Conservation (phyloP, 1,140 invertebrate genomes). For the Drosophila nebulosa region DNA sequence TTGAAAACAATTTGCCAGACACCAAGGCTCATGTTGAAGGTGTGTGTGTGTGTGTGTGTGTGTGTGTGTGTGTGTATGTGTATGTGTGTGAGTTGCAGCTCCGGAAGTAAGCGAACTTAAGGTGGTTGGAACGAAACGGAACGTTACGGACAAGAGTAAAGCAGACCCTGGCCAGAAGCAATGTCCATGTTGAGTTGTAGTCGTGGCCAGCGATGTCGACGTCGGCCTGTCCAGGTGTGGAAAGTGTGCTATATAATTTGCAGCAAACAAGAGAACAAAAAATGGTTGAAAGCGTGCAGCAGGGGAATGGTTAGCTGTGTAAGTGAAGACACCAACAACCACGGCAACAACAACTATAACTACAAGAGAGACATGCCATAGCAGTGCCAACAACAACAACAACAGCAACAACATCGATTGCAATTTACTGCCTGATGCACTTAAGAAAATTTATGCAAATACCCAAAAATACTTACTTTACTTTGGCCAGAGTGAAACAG, state of each 20-base stretch:
- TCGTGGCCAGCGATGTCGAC: slow-evolving; percentile 58
- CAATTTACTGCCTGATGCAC: slow-evolving; percentile 80
- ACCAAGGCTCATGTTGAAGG: slow-evolving; percentile 76
- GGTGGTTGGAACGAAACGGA: slow-evolving; percentile 11
- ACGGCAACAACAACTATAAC: slow-evolving; percentile 11
- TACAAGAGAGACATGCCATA: slow-evolving; percentile 25
- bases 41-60: slow-evolving; percentile 42
- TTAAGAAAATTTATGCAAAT: slow-evolving; percentile 80
- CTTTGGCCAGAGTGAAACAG: slow-evolving; percentile 25
- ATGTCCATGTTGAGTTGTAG: slow-evolving; percentile 53
- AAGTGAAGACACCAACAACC: slow-evolving; percentile 50
- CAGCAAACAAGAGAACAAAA: slow-evolving; percentile 46
- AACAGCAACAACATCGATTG: slow-evolving; percentile 73
- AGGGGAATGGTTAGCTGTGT: slow-evolving; percentile 14
- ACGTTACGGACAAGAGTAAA: neutral
- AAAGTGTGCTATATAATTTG: slow-evolving; percentile 78
- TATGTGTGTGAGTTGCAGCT: slow-evolving; percentile 32
- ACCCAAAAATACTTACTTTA: slow-evolving; percentile 80
- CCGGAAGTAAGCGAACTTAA: slow-evolving; percentile 37
- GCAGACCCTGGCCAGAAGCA: slow-evolving; percentile 17
- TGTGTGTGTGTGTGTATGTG: slow-evolving; percentile 20
- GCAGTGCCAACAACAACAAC: slow-evolving; percentile 20
- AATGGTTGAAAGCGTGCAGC: slow-evolving; percentile 52
- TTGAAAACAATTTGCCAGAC: slow-evolving; percentile 79
- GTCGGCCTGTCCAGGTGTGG: slow-evolving; percentile 71